Base-by-base conservation (phyloP, 2,888 invertebrate genomes). In the Hypselothyrea guttata region DNA sequence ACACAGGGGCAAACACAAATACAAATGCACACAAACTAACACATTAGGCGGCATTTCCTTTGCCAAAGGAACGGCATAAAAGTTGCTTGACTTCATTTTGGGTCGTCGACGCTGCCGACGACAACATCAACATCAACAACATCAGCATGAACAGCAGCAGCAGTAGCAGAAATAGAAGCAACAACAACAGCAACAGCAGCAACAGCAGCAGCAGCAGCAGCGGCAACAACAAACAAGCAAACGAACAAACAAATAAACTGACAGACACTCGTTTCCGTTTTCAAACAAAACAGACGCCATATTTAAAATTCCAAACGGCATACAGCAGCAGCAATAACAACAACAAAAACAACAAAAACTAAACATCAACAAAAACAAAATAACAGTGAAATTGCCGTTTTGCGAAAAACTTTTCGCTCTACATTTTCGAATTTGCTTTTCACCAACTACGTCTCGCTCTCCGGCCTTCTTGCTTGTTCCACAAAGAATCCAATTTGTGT, bases 271-370 rank as follows among this genome's bases (percentile, higher is more conserved):
- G 86, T 84, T 82, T 82, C 82, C 82, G 86, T 75, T 82, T 82
- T 72, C 70, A 82, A 86, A 86, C 86, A 82, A 82, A 82, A 72
- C 85, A 84, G 86, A 82, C 82, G 82, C 82, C 82, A 86, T 86
- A 82, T 82, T 82, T 82, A 84, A 82, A 84, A 82, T 86, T 86
- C 85, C 83, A 58, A 84, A 75, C 67, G 62, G 82, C 66, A 42
- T 48, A 46, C 73, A 49, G 22, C 57, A 57, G 16, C 30, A 65
- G 37, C 45, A 53, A 22, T 45, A 62, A 12, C 38, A 57, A 33
- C 57, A 66, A 9, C 54, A 55, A 35, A 22, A 62, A 34, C 49
- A 67, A 12, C 45, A 59, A 9, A 41, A 55, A 30, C 53, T 30
- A 46, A 48, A 47, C 42, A 63, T 66, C 74, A 1, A 28, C 8